These are phyloP conservation scores for Eptatretus burgeri DNA, from an alignment of 2,113 vertebrate species.

Conservation along the genomic window DNA sequence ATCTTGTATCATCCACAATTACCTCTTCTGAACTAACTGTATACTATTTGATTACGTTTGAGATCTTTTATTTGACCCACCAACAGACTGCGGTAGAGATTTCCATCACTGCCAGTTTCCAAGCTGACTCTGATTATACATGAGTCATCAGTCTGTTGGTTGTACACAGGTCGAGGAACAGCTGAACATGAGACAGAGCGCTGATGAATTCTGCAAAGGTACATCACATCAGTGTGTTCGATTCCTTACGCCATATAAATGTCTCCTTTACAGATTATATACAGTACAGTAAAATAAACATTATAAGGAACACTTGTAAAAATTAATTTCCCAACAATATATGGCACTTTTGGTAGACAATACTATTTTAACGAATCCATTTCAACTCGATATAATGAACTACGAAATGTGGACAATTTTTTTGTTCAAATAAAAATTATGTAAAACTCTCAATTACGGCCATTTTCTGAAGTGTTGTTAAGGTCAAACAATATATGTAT, in stretches of 20 bases:
- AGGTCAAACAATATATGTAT: too few relatives aligned
- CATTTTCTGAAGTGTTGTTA: too few relatives aligned
- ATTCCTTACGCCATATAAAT: conserved; percentile 16
- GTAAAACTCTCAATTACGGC: too few relatives aligned
- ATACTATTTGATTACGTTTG: too few relatives aligned
- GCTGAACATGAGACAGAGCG: conserved; percentile 45
- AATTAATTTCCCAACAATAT: not conserved
- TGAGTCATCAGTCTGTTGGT: conserved; percentile 21
- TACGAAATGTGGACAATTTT: too few relatives aligned
- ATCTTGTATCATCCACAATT: too few relatives aligned
- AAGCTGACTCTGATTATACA: conserved; percentile 44
- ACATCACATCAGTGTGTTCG: conserved; percentile 10
- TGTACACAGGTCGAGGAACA: conserved; percentile 12
- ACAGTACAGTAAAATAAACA: not conserved
- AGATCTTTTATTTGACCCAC: conserved; percentile 13
- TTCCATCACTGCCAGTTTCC: conserved; percentile 41
- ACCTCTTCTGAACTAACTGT: too few relatives aligned
- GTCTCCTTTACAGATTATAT: not conserved
- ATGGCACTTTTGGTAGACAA: not conserved
- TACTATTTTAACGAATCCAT: not conserved
- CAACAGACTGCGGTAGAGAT: conserved; percentile 57
- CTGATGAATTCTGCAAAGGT: conserved; percentile 31
- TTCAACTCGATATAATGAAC: not conserved
- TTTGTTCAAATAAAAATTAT: too few relatives aligned
- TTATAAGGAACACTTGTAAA: not conserved